Percentiles rank a stretch among this genome's conserved stretches.
Conservation (phyloP, 2,113 vertebrate species). For the Eubucco bourcierii region DNA sequence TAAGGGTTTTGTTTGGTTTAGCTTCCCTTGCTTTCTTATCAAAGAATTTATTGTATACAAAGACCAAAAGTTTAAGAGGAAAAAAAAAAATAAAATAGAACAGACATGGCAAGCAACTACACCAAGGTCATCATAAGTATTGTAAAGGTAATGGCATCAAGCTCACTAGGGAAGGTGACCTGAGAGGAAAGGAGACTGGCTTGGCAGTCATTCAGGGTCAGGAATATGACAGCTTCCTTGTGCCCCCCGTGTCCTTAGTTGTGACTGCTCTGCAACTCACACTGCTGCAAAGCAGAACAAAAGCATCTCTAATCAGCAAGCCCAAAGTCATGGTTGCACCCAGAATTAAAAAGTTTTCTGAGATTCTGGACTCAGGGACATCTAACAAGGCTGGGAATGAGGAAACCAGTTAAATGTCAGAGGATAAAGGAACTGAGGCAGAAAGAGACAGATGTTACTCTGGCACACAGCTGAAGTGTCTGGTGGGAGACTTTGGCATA, state of each 20-base stretch:
- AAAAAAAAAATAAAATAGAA: neutral
- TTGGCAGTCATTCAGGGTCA: neutral
- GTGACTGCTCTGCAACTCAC: neutral
- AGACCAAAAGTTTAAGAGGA: neutral
- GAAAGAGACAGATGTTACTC: conserved; percentile 49
- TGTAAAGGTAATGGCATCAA: neutral
- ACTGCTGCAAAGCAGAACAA: neutral
- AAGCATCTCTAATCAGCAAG: neutral
- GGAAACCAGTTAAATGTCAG: conserved; percentile 44
- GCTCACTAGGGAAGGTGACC: neutral
- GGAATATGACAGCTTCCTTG: neutral
- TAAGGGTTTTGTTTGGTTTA: neutral
- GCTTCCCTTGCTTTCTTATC: neutral
- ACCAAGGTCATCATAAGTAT: neutral
- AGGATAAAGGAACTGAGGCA: conserved; percentile 28
- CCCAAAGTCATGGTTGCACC: neutral
- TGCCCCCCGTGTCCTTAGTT: neutral
- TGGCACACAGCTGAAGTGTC: conserved; percentile 43
- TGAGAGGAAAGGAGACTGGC: neutral
- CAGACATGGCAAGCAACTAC: neutral
- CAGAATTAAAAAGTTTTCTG: neutral
- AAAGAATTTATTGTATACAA: neutral
- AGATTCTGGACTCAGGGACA: neutral
- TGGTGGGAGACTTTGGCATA: conserved; percentile 48
- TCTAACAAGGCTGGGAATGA: neutral